Evolutionary conservation across 2,797 vertebrate genomes (phyloP).

Genomic region (Pachyuromys duprasi): DNA sequence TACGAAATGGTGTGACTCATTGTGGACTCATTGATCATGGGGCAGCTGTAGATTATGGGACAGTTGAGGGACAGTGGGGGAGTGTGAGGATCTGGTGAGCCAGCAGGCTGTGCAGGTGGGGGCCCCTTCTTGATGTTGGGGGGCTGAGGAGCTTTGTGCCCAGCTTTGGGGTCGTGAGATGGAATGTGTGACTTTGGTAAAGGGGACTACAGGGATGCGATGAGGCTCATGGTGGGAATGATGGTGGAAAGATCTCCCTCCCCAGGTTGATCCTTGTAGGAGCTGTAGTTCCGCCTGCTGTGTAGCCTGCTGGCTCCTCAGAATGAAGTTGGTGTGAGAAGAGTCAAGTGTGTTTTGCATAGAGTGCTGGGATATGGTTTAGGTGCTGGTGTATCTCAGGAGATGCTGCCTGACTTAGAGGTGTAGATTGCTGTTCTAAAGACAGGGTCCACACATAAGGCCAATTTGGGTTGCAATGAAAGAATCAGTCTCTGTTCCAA

Average conservation of each 20-base stretch:
- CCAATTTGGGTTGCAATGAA: not conserved
- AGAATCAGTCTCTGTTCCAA: not conserved
- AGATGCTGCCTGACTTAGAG: not conserved
- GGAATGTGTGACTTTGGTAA: not conserved
- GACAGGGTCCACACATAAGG: not conserved
- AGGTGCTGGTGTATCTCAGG: no score
- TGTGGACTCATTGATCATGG: not conserved
- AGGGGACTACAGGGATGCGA: not conserved
- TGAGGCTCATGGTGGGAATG: not conserved
- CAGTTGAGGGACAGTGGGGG: not conserved
- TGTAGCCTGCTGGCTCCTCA: not conserved
- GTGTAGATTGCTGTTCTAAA: accelerated
- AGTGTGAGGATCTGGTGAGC: not conserved
- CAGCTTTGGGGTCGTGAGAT: not conserved
- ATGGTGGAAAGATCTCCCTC: no score
- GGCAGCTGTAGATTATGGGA: no score
- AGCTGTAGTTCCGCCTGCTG: not conserved
- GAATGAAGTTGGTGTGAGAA: accelerated
- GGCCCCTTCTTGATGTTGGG: no score
- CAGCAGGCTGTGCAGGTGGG: no score
- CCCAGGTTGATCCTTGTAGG: no score
- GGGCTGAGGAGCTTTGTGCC: accelerated
- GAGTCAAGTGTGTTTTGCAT: not conserved
- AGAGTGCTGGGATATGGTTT: no score
- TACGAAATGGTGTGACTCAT: not conserved